phyloP scores from a whole-genome alignment of 2,113 vertebrate species.

The Sphyrna mokarran region DNA sequence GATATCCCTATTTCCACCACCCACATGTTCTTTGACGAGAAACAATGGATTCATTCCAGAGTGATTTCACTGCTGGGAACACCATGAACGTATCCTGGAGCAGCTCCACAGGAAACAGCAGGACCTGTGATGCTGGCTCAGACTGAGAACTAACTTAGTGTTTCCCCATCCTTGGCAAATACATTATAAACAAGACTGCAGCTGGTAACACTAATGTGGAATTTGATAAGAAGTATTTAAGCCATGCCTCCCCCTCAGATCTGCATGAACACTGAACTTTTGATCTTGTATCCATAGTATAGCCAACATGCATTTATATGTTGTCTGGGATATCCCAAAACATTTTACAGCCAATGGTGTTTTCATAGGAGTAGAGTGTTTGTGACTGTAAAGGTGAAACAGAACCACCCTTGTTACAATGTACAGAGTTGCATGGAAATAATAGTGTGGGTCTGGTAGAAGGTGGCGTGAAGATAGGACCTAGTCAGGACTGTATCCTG shows the following conservation, averaged over 20 bases:
- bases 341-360: too few species aligned
- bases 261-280: background rate
- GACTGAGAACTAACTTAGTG: too few species aligned
- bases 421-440: too few species aligned
- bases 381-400: too few species aligned
- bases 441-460: too few species aligned
- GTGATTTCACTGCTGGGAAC: background rate
- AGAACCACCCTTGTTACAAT: too few species aligned
- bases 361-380: too few species aligned
- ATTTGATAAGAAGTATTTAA: background rate
- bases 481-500: too few species aligned
- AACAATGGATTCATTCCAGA: background rate
- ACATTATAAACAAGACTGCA: background rate
- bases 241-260: background rate
- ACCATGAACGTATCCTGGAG: background rate
- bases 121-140: background rate
- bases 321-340: too few species aligned
- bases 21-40: background rate
- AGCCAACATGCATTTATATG: background rate
- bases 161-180: background rate
- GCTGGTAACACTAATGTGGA: background rate
- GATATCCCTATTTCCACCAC: background rate
- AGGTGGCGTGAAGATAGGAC: too few species aligned
- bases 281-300: background rate
- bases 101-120: background rate